A percentile compares a stretch with the other conserved stretches of the same genome.
These are phyloP conservation scores for Coranthus polyacanthus DNA, from an alignment of 2,797 vertebrate genomes.

Conservation along the genomic window DNA sequence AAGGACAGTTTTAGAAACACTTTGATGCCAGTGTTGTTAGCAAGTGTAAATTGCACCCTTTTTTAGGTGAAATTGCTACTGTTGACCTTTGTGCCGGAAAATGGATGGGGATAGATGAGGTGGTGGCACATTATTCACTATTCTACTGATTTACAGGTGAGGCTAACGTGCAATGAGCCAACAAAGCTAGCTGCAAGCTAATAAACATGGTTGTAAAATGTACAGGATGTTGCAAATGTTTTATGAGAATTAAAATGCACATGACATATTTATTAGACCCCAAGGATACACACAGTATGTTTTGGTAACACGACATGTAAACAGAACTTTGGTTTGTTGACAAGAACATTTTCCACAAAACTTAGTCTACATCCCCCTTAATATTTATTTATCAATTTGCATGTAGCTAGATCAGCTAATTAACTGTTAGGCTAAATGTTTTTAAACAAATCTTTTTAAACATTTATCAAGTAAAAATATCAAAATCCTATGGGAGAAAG, in stretches of 20 bases:
- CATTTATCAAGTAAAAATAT: too few relatives aligned
- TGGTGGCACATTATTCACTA: background rate
- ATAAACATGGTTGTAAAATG: conserved; percentile 1
- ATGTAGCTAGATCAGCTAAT: too few relatives aligned
- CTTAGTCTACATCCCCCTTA: too few relatives aligned
- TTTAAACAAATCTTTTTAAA: too few relatives aligned
- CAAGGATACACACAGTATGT: background rate
- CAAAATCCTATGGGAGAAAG: too few relatives aligned
- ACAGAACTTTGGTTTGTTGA: background rate
- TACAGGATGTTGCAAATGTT: conserved; percentile 8
- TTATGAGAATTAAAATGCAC: conserved; percentile 4
- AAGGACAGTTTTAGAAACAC: conserved; percentile 1
- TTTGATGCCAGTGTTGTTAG: conserved; percentile 8
- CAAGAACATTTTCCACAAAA: too few relatives aligned
- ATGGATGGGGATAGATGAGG: background rate
- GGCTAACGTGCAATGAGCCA: conserved; percentile 14
- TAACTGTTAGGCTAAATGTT: too few relatives aligned
- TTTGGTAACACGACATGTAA: background rate
- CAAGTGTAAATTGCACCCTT: background rate
- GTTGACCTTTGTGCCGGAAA: background rate
- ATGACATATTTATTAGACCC: background rate
- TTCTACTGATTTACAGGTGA: conserved; percentile 11
- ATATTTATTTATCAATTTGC: too few relatives aligned
- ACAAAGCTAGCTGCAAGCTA: background rate
- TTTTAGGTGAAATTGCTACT: background rate